Evolutionary conservation across 2,888 invertebrate genomes (phyloP), one percentile per base, ranked within the genome.

Genomic region (Marronus borbonicus): DNA sequence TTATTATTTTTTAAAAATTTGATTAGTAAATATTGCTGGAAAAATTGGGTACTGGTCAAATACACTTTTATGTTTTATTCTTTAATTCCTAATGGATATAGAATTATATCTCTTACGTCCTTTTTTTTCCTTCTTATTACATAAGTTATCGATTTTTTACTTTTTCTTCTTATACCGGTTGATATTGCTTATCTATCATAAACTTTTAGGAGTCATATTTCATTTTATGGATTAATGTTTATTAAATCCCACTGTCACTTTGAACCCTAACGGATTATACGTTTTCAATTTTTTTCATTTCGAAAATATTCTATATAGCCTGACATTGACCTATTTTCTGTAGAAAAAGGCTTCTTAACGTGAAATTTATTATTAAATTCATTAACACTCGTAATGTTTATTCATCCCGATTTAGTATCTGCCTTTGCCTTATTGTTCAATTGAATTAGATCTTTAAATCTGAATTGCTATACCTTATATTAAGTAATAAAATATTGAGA

Each of bases 311-410:
- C 49, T 50, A 70, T 36, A 20, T 20, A 44, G 14, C 24, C 17
- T 58, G 70, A 58, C 70, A 70, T 58, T 70, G 70, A 70, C 70
- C 70, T 58, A 70, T 70, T 55, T 70, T 4, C n/a, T 8, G 20
- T 10, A 1, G 14, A 31, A 50, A 31, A 36, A 52, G 36, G 52
- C 50, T 55, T 36, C 36, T 44, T 20, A 17, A 70, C 58, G 58
- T 70, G 55, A 70, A 70, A 70, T 70, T 70, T 70, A 24, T 24
- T 52, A 70, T 31, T 52, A 52, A 52, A 70, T 20, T 20, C 12
- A 60, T 60, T 60, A 60, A 60, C 60, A 17, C 20, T 8, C 28
- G 60, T 7, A 7, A 8, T 60, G 24, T 60, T 60, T 12, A 28
- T 7, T 1, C 60, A 52, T 1, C 52, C 5, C n/a, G 20, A 20